Conservation (phyloP, 2,113 vertebrate species). For the Mystacornis crossleyi region DNA sequence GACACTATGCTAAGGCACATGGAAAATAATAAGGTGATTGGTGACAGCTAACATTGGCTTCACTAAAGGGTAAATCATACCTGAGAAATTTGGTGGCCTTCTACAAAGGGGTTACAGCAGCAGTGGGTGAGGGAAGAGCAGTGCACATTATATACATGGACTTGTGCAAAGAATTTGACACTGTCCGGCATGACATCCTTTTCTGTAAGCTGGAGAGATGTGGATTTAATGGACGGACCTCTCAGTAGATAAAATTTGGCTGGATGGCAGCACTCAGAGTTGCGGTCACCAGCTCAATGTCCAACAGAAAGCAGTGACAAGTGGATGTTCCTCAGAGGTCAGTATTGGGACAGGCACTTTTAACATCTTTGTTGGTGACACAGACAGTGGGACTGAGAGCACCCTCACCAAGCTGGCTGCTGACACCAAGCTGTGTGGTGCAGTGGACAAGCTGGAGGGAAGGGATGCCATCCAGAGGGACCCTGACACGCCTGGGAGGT, state of each 20-base stretch:
- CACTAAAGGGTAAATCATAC: background rate
- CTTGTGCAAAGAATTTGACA: background rate
- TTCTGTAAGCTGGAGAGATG: background rate
- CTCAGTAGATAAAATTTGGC: background rate
- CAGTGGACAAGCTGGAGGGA: background rate
- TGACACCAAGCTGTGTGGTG: background rate
- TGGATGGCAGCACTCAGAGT: background rate
- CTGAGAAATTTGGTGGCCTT: background rate
- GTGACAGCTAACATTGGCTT: background rate
- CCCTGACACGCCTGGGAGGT: background rate
- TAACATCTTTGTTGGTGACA: background rate
- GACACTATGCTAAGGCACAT: background rate
- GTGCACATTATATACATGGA: no score
- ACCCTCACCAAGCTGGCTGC: background rate
- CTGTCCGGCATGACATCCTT: background rate
- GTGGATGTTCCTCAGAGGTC: background rate
- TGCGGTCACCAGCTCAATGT: background rate
- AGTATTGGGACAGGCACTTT: background rate
- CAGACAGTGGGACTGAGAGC: background rate
- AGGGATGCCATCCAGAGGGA: background rate
- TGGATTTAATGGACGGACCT: background rate
- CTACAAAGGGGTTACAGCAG: background rate
- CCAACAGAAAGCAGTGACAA: background rate
- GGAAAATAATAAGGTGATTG: background rate
- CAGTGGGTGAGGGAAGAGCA: background rate